Conservation (phyloP, 2,888 invertebrate species). For the Prosapia bicincta region DNA sequence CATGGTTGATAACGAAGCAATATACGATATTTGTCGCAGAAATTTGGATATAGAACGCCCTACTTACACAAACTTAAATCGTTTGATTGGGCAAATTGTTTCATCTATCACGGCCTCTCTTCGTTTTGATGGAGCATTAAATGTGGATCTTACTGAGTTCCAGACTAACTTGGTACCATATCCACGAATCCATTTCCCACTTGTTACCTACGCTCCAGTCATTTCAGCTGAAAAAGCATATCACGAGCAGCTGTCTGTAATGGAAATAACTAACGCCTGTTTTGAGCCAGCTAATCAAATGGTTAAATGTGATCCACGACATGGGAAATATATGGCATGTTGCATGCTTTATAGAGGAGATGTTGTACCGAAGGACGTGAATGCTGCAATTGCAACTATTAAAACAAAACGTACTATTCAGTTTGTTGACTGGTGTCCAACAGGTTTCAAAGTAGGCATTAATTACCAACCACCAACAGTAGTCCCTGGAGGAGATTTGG, state of each 20-base stretch:
- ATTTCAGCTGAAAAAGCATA: constrained; percentile 75
- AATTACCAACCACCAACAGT: constrained; percentile 65
- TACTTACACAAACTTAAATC: constrained; percentile 48
- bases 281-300: constrained; percentile 55
- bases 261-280: constrained; percentile 61
- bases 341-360: constrained; percentile 57
- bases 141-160: constrained; percentile 91
- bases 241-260: constrained; percentile 53
- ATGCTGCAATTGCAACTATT: constrained; percentile 56
- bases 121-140: constrained; percentile 56
- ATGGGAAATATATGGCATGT: constrained; percentile 53
- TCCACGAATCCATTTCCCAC: constrained; percentile 92
- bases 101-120: constrained; percentile 60
- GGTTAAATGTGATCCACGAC: constrained; percentile 50
- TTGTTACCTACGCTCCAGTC: constrained; percentile 87
- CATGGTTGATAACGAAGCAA: constrained; percentile 53
- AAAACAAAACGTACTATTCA: constrained; percentile 57
- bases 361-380: constrained; percentile 60
- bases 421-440: constrained; percentile 50
- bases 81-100: constrained; percentile 92
- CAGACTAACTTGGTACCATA: constrained; percentile 86
- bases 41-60: constrained; percentile 94
- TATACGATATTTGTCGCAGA: constrained; percentile 77
- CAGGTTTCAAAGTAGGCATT: constrained; percentile 44
- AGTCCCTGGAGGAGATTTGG: constrained; percentile 90